These are phyloP conservation scores for Nesometra sesokonis DNA, from an alignment of 35 echinoderm and acorn worm genomes.

Conservation along the genomic window DNA sequence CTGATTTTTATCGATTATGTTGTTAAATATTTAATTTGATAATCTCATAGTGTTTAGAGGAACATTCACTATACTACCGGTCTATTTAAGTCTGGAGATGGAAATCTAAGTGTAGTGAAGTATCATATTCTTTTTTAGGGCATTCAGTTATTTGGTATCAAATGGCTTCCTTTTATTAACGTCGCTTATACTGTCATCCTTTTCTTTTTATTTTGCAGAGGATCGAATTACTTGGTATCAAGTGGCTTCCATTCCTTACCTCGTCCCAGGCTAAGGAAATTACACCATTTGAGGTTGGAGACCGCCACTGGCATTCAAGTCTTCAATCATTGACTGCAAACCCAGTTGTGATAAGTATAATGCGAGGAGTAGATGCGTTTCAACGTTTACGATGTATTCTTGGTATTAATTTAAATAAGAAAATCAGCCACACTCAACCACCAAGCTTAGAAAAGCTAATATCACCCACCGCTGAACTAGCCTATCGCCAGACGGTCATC, in stretches of 20 bases:
- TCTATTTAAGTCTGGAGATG: too few relatives aligned
- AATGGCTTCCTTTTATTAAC: conserved; percentile 65
- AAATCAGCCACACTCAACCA: neutral
- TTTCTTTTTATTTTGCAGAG: conserved; percentile 25
- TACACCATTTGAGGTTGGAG: conserved; percentile 91
- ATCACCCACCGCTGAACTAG: conserved; percentile 72
- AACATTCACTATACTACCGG: too few relatives aligned
- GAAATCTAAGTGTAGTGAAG: too few relatives aligned
- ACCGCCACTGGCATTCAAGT: conserved; percentile 77
- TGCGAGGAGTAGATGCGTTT: conserved; percentile 78
- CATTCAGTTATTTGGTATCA: conserved; percentile 78
- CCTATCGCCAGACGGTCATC: conserved; percentile 73
- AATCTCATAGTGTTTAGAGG: too few relatives aligned
- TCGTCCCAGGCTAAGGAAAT: conserved; percentile 80
- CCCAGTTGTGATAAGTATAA: conserved; percentile 61
- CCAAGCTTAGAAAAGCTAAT: conserved; percentile 35
- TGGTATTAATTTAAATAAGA: neutral
- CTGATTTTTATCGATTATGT: too few relatives aligned
- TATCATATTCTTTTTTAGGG: too few relatives aligned
- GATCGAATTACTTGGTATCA: conserved; percentile 82
- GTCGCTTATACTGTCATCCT: neutral
- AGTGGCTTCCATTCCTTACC: conserved; percentile 66
- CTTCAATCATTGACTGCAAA: conserved; percentile 55
- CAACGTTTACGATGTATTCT: conserved; percentile 41
- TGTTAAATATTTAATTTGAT: too few relatives aligned